Evolutionary conservation across 2,113 vertebrate genomes (phyloP), one percentile per base, ranked within the genome.

Genomic region (Ceyx cyanopectus): DNA sequence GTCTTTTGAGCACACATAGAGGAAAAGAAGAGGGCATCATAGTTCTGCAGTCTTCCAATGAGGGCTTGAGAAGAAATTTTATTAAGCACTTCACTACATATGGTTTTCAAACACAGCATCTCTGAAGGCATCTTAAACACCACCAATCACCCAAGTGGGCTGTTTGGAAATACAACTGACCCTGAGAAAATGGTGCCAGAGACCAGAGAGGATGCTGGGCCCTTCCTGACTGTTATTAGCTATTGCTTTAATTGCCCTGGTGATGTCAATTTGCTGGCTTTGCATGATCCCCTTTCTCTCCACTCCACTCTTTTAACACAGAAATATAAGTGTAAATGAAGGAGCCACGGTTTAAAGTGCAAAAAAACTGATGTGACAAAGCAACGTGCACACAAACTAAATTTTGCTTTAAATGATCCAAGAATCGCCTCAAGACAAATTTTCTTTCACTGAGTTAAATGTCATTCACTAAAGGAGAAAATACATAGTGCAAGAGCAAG

Each of bases 401-500:
- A 41, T 4, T 10, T 73, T 82, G 14, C 75, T 85, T 20, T 30
- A 32, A 77, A 66, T 8, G 3, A 69, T 18, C 16, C 40, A 70
- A 76, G 67, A 89, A 85, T 18, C 89, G 34, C 77, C 74, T 73
- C 48, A 54, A 88, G 76, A 81, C 32, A 93, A 94, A 90, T 93
- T 50, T 67, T 92, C 79, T 95, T 95, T 94, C 46, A 73, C 78
- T 43, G 30, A 92, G 30, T 82, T 86, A 95, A 83, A 89, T 60
- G 74, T 68, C 93, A 87, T 15, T 94, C 60, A 30, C n/a, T 50
- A 72, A 67, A 81, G 41, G 70, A 89, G 93, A 95, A 97, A 96
- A 95, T 96, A 96, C 95, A 93, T 90, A 93, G 96, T 94, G 96
- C 96, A 96, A 88, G 96, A 96, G 75, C 86, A 92, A 95, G 95